Evolutionary conservation across 1,140 invertebrate species (phyloP).

Genomic region (Drosophila pandora): DNA sequence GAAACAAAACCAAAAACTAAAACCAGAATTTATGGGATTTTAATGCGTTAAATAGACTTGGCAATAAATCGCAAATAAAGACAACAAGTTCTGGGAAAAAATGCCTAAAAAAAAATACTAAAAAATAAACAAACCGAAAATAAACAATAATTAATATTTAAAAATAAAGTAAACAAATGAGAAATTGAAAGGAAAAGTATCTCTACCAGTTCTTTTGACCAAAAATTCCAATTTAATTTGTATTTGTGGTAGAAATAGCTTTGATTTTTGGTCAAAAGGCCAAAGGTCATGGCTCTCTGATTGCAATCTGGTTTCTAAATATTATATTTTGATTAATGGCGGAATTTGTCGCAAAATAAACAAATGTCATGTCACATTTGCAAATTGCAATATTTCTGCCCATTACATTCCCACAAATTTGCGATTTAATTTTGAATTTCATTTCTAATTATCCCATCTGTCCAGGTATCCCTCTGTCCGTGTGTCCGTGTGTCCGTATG

Average conservation of each 20-base stretch:
- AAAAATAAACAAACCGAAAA: not conserved
- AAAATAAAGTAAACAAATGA: not conserved
- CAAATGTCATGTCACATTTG: slow-evolving; percentile 30
- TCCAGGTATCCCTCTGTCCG: not conserved
- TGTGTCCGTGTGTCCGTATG: no score
- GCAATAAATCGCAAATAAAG: not conserved
- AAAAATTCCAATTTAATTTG: not conserved
- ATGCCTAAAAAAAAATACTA: not conserved
- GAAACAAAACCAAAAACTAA: not conserved
- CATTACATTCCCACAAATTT: slow-evolving; percentile 16
- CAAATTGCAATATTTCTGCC: slow-evolving; percentile 25
- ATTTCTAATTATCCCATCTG: slow-evolving; percentile 14
- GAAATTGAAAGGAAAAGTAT: not conserved
- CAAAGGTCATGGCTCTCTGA: slow-evolving; percentile 42
- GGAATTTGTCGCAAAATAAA: slow-evolving; percentile 11
- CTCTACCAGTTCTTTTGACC: no score
- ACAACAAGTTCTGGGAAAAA: no score
- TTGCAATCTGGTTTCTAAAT: slow-evolving; percentile 18
- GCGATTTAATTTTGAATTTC: slow-evolving; percentile 42
- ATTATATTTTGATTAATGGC: slow-evolving; percentile 46
- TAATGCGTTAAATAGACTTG: not conserved
- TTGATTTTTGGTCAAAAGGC: not conserved
- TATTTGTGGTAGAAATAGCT: not conserved
- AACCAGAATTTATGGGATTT: not conserved
- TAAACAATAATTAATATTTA: not conserved